Evolutionary conservation across 2,113 vertebrate species (phyloP), one percentile per base, ranked within the genome.

Genomic region (Scatophagus argus): DNA sequence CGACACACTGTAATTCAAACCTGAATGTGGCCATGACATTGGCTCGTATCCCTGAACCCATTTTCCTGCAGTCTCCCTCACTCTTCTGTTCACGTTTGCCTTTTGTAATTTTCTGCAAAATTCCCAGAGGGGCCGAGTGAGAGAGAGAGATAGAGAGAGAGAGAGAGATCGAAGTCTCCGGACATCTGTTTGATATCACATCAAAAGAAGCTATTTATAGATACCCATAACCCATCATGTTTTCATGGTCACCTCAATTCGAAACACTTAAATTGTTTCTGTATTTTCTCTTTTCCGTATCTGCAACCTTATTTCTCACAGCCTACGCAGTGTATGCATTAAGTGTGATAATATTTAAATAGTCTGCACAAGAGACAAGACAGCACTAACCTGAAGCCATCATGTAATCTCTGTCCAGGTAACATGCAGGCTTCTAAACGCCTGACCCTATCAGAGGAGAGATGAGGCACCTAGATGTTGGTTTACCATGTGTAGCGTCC

Each of bases 401-500:
- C 65, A 46, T 89, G 51, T 90, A 23, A 81, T 84, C 69, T 77
- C 73, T 91, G 65, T 85, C 74, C 84, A 93, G 91, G 91, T 93
- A 87, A 82, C 79, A 90, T 91, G 84, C 91, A 84, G 90, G 81
- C 86, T 89, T 76, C 66, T 46, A 64, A 74, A 82, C 21, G 87
- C 86, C 86, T 91, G 88, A 92, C 77, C 84, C 77, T 34, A 55
- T 66, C 79, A 55, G 79, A 87, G 77, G 77, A 86, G 84, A 89
- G 90, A 94, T 94, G 93, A 93, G 65, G 89, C 64, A 75, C 69
- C 89, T 67, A 79, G 90, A 86, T 74, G 77, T 25, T 25, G 82
- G 70, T 81, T 90, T 94, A 96, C 76, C 89, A 98, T 99, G 97
- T 97, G 93, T 93, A 98, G 95, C 87, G 89, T 91, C 92, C 96